These are phyloP conservation scores for Ophion ventricosus DNA, from an alignment of 2,888 invertebrate species.

Conservation along the genomic window DNA sequence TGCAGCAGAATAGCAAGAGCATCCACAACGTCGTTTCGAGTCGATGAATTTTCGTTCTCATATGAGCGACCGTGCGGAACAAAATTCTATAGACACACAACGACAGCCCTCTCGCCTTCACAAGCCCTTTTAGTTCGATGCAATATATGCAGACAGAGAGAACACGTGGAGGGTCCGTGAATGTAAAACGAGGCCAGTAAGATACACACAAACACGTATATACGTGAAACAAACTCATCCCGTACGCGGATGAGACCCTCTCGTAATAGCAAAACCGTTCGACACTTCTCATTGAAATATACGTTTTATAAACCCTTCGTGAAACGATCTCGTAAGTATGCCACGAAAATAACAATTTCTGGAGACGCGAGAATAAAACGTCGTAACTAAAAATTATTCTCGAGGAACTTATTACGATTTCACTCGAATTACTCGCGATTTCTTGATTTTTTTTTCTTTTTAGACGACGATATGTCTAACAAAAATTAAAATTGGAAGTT, in stretches of 20 bases:
- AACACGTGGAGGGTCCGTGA: slow-evolving; percentile 53
- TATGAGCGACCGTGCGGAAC: slow-evolving; percentile 63
- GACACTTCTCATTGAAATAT: not conserved
- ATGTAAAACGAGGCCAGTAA: slow-evolving; percentile 60
- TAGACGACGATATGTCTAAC: too few species aligned
- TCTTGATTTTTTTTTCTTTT: not conserved
- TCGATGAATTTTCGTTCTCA: slow-evolving; percentile 65
- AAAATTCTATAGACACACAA: slow-evolving; percentile 45
- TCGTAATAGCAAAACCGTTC: slow-evolving; percentile 15
- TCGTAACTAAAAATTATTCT: not conserved
- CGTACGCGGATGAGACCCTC: not conserved
- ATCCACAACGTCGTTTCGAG: slow-evolving; percentile 56
- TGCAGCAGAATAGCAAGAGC: slow-evolving; percentile 33
- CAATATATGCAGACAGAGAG: slow-evolving; percentile 45
- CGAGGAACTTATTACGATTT: not conserved
- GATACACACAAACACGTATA: not conserved
- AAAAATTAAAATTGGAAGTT: too few species aligned
- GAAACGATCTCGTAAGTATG: not conserved
- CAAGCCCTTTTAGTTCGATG: slow-evolving; percentile 59
- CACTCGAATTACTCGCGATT: not conserved
- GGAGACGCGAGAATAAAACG: not conserved
- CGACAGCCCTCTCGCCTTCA: slow-evolving; percentile 25
- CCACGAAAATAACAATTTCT: not conserved
- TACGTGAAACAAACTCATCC: slow-evolving; percentile 10
- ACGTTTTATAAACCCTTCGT: not conserved